These are phyloP conservation scores for Drosophila repleta DNA, from an alignment of 1,140 invertebrate genomes.

Conservation along the genomic window DNA sequence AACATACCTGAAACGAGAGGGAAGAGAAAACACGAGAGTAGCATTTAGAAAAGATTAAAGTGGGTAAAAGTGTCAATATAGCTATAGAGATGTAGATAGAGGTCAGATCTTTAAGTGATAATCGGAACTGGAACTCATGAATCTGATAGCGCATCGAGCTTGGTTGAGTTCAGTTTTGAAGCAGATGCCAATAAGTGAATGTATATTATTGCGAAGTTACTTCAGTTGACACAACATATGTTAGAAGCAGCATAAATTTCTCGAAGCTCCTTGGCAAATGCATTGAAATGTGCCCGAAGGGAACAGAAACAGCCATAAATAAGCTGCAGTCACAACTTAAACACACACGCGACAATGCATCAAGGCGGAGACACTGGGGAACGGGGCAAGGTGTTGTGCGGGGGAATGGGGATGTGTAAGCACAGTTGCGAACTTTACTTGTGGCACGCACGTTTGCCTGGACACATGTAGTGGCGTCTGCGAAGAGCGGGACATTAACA, in stretches of 20 bases:
- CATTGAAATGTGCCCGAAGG: constrained; percentile 77
- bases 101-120: no score
- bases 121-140: no score
- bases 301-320: constrained; percentile 79
- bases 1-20: constrained; percentile 66
- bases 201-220: not conserved
- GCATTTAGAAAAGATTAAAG: constrained; percentile 32
- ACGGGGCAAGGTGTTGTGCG: not conserved
- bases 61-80: not conserved
- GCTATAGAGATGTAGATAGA: no score
- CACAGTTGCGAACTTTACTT: constrained; percentile 15
- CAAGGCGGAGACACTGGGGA: not conserved
- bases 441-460: constrained; percentile 39
- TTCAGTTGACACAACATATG: constrained; percentile 22
- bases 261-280: constrained; percentile 56
- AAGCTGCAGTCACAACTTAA: constrained; percentile 49
- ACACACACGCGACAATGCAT: constrained; percentile 23
- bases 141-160: no score
- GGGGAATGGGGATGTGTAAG: constrained; percentile 9
- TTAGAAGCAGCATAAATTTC: constrained; percentile 52
- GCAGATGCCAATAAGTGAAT: not conserved
- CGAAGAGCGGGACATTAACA: constrained; percentile 29
- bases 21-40: constrained; percentile 35
- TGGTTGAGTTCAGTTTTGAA: not conserved
- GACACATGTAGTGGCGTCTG: constrained; percentile 21